Conservation (phyloP, 2,888 invertebrate genomes). For the Nebria brevicollis region DNA sequence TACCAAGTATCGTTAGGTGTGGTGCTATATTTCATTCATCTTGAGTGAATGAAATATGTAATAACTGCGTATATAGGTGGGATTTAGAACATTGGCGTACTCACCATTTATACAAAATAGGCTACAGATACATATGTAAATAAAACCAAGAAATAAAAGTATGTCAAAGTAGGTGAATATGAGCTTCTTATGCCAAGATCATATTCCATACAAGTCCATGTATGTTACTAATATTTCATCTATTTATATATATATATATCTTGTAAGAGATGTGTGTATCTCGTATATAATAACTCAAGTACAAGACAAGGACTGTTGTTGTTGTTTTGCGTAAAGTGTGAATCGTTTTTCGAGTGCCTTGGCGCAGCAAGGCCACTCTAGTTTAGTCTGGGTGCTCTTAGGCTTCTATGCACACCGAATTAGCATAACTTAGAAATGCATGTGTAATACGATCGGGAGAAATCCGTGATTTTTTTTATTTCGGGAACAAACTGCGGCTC, state of each 20-base stretch:
- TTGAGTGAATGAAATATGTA: not conserved
- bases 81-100: not conserved
- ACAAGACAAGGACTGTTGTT: not conserved
- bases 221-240: not conserved
- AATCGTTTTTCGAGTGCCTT: not conserved
- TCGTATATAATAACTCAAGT: not conserved
- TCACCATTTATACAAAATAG: no score
- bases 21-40: not conserved
- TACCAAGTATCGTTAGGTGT: not conserved
- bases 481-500: not conserved
- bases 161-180: not conserved
- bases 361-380: not conserved
- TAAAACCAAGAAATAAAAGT: not conserved
- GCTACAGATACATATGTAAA: not conserved
- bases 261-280: not conserved
- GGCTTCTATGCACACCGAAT: not conserved
- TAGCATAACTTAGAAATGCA: not conserved
- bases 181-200: not conserved
- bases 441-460: not conserved
- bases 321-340: not conserved
- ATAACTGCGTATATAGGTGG: not conserved
- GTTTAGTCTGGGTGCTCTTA: not conserved
- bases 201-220: slow-evolving; percentile 1
- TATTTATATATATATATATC: not conserved
- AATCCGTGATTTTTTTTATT: not conserved